Evolutionary conservation across 2,113 vertebrate species (phyloP), one percentile per base, ranked within the genome.

Genomic region (Mustela nigripes): DNA sequence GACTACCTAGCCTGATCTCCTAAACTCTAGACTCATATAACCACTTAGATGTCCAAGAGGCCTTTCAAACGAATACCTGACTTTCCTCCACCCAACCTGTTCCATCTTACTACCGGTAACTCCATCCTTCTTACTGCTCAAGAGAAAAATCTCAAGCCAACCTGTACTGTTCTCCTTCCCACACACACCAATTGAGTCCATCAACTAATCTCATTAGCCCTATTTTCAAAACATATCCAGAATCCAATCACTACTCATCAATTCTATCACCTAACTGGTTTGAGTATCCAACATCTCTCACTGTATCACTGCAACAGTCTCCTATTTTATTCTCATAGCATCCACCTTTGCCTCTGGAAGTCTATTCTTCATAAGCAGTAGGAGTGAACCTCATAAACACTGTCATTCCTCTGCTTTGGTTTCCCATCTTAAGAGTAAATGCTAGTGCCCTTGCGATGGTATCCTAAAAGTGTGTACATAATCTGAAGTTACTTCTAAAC

Each of bases 161-260:
- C 15, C 33, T 83, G 1, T 22, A 67, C 12, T 42, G 18, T 79
- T 94, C 36, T 74, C 48, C 63, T 88, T 80, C 42, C 81, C n/a
- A 33, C 53, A 83, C 4, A 93, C 5, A 24, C 56, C 31, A 93
- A 79, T 67, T 83, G 11, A 58, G 36, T 62, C 26, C 7, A 89
- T 71, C 26, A 84, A 14, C 62, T 95, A 96, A 58, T 83, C 16
- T 22, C 24, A 83, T 33, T 67, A 45, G 31, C 60, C 84, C 24
- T 80, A 50, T 73, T 73, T 95, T 81, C 21, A 94, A 79, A 92
- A 89, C 65, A 90, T 18, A 89, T 42, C 56, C 48, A 97, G 39
- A 94, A 95, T 53, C 50, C 24, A 86, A 67, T 33, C 36, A 91
- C 22, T 93, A 90, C 58, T 94, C 28, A 89, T 16, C 60, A 94